phyloP scores from a whole-genome alignment of 2,888 invertebrate species.

The Apoda limacodes region DNA sequence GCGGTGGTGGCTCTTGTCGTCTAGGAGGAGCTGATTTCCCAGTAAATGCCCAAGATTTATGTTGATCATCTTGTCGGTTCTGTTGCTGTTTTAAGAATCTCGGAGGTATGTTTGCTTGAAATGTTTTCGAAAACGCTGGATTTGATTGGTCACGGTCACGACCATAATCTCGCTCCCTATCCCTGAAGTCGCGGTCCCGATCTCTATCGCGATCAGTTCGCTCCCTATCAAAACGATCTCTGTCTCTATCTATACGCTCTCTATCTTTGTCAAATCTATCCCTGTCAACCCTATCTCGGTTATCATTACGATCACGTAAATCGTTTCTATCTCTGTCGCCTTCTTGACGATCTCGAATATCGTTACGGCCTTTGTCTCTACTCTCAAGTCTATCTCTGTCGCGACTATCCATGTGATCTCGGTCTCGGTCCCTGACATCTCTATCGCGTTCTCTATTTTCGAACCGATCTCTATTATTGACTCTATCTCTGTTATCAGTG shows the following conservation, averaged over 20 bases:
- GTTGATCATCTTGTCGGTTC: conserved; percentile 55
- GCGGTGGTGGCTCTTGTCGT: conserved; percentile 46
- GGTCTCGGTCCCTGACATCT: conserved; percentile 28
- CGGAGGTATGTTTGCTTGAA: conserved; percentile 87
- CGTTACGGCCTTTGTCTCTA: conserved; percentile 26
- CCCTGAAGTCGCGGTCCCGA: conserved; percentile 29
- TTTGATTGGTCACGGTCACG: conserved; percentile 66
- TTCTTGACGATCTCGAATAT: conserved; percentile 24
- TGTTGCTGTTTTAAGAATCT: conserved; percentile 85
- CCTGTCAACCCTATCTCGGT: conserved; percentile 34
- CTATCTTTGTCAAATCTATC: conserved; percentile 29
- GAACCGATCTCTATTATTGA: conserved; percentile 26
- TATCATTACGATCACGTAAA: conserved; percentile 35
- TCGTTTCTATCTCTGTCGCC: conserved; percentile 25
- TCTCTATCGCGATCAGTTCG: conserved; percentile 30
- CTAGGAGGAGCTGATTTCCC: conserved; percentile 49
- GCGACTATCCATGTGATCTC: conserved; percentile 29
- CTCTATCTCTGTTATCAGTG: conserved; percentile 25
- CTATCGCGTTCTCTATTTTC: conserved; percentile 28
- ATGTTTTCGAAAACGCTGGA: conserved; percentile 77
- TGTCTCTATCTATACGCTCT: conserved; percentile 34
- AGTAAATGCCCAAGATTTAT: conserved; percentile 56
- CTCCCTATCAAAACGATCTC: conserved; percentile 30
- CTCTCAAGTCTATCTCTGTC: conserved; percentile 35
- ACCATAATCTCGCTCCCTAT: conserved; percentile 41